phyloP scores from a whole-genome alignment of 1,140 invertebrate species.

The Zelostemma sp. region DNA sequence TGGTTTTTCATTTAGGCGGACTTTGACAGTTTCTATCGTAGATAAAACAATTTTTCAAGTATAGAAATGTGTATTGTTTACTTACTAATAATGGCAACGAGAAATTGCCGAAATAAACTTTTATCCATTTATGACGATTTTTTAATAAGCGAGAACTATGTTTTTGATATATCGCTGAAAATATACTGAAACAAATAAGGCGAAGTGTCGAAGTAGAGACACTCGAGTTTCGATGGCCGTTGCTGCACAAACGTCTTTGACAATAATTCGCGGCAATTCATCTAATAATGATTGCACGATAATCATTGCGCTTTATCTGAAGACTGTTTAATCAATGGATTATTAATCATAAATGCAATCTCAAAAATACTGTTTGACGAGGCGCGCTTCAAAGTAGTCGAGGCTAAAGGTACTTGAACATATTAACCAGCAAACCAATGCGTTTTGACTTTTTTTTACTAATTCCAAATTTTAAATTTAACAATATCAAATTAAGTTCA shows the following conservation, averaged over 20 bases:
- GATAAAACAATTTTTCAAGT: background rate
- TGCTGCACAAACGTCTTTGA: background rate
- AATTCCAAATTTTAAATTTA: slow-evolving; percentile 9
- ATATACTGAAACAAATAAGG: background rate
- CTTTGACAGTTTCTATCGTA: background rate
- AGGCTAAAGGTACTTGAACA: no score
- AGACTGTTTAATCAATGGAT: slow-evolving; percentile 31
- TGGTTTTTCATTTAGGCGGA: no score
- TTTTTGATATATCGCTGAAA: background rate
- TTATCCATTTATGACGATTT: background rate
- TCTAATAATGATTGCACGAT: slow-evolving; percentile 8
- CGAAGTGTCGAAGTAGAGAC: background rate
- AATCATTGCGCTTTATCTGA: slow-evolving; percentile 29
- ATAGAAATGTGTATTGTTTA: background rate
- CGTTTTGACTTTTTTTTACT: no score
- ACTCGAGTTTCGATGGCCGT: slow-evolving; percentile 20
- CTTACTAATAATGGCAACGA: background rate
- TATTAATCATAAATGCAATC: slow-evolving; percentile 14
- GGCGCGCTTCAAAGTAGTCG: no score
- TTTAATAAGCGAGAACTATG: background rate
- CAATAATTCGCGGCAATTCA: background rate
- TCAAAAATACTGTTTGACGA: no score
- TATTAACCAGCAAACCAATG: no score
- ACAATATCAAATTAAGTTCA: no score
- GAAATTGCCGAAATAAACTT: background rate